These are phyloP conservation scores for Macrobrachium rosenbergii DNA, from an alignment of 1,140 invertebrate species.

Conservation along the genomic window DNA sequence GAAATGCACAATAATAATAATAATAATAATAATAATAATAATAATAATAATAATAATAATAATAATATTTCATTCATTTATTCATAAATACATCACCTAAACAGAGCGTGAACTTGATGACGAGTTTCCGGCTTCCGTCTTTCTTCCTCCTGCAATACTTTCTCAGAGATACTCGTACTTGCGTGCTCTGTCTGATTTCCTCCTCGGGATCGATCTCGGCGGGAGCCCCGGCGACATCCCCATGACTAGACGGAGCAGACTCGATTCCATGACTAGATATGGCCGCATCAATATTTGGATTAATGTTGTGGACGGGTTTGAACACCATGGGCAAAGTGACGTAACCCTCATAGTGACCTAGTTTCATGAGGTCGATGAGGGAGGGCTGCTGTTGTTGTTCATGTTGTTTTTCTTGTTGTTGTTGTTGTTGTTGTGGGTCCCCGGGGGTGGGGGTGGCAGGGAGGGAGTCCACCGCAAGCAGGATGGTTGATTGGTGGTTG, in stretches of 20 bases:
- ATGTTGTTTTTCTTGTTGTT: no score
- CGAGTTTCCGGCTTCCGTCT: conserved; percentile 42
- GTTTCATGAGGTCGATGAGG: conserved; percentile 48
- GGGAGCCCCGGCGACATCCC: neutral
- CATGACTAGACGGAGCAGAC: neutral
- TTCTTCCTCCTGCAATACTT: conserved; percentile 43
- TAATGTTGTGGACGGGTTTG: conserved; percentile 6
- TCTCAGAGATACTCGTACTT: conserved; percentile 41
- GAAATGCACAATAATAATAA: neutral
- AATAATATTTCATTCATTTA: neutral
- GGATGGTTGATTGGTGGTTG: conserved; percentile 36
- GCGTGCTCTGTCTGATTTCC: conserved; percentile 41
- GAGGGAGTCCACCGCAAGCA: conserved; percentile 17
- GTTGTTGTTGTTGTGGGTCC: no score
- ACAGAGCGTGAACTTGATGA: conserved; percentile 53
- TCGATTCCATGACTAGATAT: neutral
- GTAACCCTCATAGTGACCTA: conserved; percentile 49
- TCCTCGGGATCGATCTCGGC: neutral
- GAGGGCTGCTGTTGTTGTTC: neutral
- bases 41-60: neutral
- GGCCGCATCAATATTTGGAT: neutral
- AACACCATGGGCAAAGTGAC: conserved; percentile 43
- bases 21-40: neutral
- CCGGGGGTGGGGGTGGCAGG: neutral
- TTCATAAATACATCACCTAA: conserved; percentile 30